Conservation (phyloP, 1,140 invertebrate genomes). For the Micrasema longulum region DNA sequence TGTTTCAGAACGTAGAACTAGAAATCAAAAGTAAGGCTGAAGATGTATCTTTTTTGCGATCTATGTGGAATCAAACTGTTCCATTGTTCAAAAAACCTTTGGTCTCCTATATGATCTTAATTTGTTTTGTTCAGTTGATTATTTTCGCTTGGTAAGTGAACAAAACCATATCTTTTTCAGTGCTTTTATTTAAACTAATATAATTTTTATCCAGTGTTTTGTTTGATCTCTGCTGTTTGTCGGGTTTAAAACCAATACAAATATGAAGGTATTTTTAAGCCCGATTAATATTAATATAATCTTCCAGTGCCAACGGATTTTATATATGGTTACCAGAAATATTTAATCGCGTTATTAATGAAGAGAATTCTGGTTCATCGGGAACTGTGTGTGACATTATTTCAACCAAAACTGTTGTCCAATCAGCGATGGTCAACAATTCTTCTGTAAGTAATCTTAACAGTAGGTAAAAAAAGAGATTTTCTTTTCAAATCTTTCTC, state of each 20-base stretch:
- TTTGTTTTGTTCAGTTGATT: constrained; percentile 67
- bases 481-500: no score
- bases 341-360: constrained; percentile 63
- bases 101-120: constrained; percentile 63
- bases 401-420: not conserved
- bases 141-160: constrained; percentile 66
- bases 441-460: no score
- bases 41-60: constrained; percentile 55
- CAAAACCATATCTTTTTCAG: no score
- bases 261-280: no score
- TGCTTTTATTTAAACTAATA: no score
- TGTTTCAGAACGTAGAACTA: constrained; percentile 4
- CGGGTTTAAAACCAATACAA: no score
- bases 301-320: constrained; percentile 67
- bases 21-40: not conserved
- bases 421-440: constrained; percentile 11
- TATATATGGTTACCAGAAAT: constrained; percentile 69
- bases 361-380: constrained; percentile 44
- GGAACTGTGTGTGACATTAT: constrained; percentile 55
- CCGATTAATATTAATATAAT: no score
- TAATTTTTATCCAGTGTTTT: no score
- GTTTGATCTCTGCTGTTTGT: no score
- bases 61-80: constrained; percentile 64
- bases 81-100: constrained; percentile 64
- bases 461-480: no score